These are phyloP conservation scores for Heliconius hortense DNA, from an alignment of 2,888 invertebrate species.

Conservation along the genomic window DNA sequence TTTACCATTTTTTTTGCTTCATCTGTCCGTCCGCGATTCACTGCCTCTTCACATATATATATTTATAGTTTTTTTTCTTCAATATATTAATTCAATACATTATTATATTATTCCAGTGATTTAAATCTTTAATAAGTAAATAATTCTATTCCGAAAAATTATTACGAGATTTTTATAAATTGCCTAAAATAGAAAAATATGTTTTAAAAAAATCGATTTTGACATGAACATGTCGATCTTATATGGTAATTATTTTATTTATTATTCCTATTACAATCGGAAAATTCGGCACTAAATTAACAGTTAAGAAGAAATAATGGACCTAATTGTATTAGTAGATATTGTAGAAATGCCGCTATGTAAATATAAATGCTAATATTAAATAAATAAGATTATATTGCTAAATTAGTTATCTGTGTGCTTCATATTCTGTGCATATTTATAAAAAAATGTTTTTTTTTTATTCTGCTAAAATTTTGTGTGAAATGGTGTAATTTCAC, in stretches of 20 bases:
- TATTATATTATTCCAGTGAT: constrained; percentile 13
- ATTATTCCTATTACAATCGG: not conserved
- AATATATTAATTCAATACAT: too few species aligned
- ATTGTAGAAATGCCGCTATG: constrained; percentile 29
- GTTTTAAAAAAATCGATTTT: not conserved
- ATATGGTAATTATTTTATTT: not conserved
- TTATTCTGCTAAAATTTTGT: not conserved
- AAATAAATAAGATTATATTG: constrained; percentile 22
- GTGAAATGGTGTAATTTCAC: not conserved
- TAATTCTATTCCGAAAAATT: not conserved
- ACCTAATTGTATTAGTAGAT: constrained; percentile 34
- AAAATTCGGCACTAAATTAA: constrained; percentile 14
- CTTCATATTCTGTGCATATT: constrained; percentile 19
- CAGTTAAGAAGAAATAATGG: constrained; percentile 28
- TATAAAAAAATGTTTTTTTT: not conserved
- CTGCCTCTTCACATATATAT: constrained; percentile 2
- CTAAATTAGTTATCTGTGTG: constrained; percentile 9
- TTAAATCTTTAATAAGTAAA: constrained; percentile 6
- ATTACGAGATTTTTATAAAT: not conserved
- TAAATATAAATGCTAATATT: constrained; percentile 33
- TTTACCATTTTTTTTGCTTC: not conserved
- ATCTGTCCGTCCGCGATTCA: constrained; percentile 24
- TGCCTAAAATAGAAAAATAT: not conserved
- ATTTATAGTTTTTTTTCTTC: not conserved
- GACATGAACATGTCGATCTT: not conserved